A percentile compares a stretch with the other conserved stretches of the same genome.
phyloP scores from a whole-genome alignment of 1,140 invertebrate species.

The Tetraneura akinire region DNA sequence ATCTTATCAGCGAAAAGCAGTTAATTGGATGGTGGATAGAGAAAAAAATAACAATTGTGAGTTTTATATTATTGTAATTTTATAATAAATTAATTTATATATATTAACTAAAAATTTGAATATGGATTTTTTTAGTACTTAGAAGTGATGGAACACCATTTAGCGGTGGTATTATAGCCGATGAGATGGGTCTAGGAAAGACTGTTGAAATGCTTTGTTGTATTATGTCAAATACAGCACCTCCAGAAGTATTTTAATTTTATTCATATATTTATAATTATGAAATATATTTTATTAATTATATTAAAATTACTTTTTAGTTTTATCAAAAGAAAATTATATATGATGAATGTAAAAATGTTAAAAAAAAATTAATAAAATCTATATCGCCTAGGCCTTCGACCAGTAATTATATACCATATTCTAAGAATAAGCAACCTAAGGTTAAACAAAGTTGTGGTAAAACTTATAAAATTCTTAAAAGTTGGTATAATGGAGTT shows the following conservation, averaged over 20 bases:
- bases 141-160: constrained; percentile 55
- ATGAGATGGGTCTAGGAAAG: constrained; percentile 85
- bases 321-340: not conserved
- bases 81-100: not conserved
- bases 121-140: constrained; percentile 13
- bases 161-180: constrained; percentile 77
- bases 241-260: constrained; percentile 53
- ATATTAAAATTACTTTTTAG: not conserved
- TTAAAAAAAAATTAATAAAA: not conserved
- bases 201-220: constrained; percentile 76
- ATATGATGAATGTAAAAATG: not conserved
- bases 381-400: not conserved
- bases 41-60: constrained; percentile 58
- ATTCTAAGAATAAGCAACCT: not conserved
- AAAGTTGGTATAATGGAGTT: constrained; percentile 30
- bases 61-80: constrained; percentile 27
- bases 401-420: constrained; percentile 27
- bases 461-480: not conserved
- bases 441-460: not conserved
- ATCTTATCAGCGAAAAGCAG: constrained; percentile 69
- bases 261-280: too few species aligned
- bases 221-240: constrained; percentile 65
- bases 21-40: constrained; percentile 70
- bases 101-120: not conserved
- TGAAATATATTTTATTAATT: not conserved